These are phyloP conservation scores for Diorhabda carinulata DNA, from an alignment of 1,140 invertebrate genomes.

Conservation along the genomic window DNA sequence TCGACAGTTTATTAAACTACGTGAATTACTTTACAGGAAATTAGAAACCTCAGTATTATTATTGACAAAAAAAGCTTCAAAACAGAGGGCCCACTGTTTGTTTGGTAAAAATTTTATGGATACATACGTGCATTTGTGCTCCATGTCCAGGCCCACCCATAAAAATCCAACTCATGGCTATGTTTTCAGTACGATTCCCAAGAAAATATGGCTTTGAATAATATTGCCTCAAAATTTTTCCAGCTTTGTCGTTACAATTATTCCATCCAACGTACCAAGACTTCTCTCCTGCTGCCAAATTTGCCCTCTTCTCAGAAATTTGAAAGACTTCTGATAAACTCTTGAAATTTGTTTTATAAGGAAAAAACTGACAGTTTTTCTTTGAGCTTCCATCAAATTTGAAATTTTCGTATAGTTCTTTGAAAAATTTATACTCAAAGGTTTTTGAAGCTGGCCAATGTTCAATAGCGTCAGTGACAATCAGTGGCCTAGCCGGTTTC, in stretches of 20 bases:
- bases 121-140: slow-evolving; percentile 86
- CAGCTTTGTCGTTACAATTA: slow-evolving; percentile 80
- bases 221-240: slow-evolving; percentile 69
- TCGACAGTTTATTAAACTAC: too few species aligned
- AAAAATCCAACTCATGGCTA: slow-evolving; percentile 91
- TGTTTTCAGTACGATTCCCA: slow-evolving; percentile 75
- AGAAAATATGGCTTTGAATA: slow-evolving; percentile 87
- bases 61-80: too few species aligned
- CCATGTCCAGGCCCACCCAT: slow-evolving; percentile 91
- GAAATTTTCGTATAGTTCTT: slow-evolving; percentile 62
- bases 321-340: slow-evolving; percentile 73
- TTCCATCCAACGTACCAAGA: slow-evolving; percentile 94
- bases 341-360: slow-evolving; percentile 82
- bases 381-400: slow-evolving; percentile 52
- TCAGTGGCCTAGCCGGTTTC: slow-evolving; percentile 72
- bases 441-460: slow-evolving; percentile 72
- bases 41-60: too few species aligned
- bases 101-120: too few species aligned
- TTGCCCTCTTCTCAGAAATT: slow-evolving; percentile 66
- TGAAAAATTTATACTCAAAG: slow-evolving; percentile 76
- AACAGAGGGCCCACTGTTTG: too few species aligned
- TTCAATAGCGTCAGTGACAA: slow-evolving; percentile 74
- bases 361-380: slow-evolving; percentile 83
- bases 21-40: too few species aligned
- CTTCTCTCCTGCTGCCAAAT: slow-evolving; percentile 58